These are phyloP conservation scores for Spongilla lacustris DNA, from an alignment of 37 sponge, comb jelly and placozoan genomes.

Conservation along the genomic window DNA sequence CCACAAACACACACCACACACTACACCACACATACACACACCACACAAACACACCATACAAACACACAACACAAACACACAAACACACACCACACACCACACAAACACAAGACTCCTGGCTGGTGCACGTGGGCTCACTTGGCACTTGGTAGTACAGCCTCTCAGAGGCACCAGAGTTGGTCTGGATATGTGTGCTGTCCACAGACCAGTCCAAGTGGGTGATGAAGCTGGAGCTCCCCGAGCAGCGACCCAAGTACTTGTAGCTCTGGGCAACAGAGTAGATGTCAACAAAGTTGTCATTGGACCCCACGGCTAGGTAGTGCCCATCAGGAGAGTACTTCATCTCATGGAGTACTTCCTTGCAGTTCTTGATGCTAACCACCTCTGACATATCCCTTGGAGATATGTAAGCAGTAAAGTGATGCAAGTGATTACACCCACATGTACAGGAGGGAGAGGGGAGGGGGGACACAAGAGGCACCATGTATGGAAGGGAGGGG, in stretches of 20 bases:
- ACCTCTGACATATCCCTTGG: constrained; percentile 72
- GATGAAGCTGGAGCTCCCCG: constrained; percentile 92
- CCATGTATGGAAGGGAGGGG: too few species aligned
- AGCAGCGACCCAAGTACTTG: constrained; percentile 72
- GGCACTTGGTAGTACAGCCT: constrained; percentile 86
- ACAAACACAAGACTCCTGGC: constrained; percentile 17
- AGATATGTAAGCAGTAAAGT: neutral
- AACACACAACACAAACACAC: constrained; percentile 58
- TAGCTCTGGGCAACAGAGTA: constrained; percentile 77
- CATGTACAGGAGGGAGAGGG: too few species aligned
- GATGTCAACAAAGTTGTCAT: constrained; percentile 93
- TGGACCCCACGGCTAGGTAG: constrained; percentile 95
- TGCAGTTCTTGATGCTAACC: constrained; percentile 65
- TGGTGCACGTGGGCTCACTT: constrained; percentile 15
- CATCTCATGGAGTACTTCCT: constrained; percentile 95
- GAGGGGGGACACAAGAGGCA: too few species aligned
- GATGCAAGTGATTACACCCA: too few species aligned
- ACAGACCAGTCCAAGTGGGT: constrained; percentile 96
- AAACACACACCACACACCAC: neutral
- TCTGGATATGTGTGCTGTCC: constrained; percentile 82
- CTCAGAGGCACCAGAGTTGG: constrained; percentile 95
- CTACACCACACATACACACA: too few species aligned
- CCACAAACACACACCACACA: too few species aligned
- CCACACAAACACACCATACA: too few species aligned
- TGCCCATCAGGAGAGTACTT: constrained; percentile 92